phyloP scores from a whole-genome alignment of 2,888 invertebrate species.

The Drosophila longiperda region DNA sequence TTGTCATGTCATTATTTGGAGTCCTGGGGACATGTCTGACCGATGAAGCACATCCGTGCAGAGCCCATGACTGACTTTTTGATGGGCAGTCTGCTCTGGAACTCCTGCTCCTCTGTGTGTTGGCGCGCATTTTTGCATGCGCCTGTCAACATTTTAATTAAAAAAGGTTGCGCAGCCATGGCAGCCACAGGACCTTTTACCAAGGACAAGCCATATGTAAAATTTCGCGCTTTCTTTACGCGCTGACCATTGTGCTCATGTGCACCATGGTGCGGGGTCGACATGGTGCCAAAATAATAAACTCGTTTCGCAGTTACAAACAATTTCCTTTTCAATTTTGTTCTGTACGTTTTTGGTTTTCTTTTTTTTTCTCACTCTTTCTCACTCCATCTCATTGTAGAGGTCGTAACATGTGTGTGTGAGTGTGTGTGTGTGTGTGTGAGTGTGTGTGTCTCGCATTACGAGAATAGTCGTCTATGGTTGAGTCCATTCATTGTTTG shows the following conservation, averaged over 20 bases:
- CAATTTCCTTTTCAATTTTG: constrained; percentile 84
- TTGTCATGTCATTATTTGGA: constrained; percentile 6
- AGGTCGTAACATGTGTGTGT: constrained; percentile 83
- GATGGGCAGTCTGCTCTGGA: constrained; percentile 21
- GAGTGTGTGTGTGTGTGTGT: constrained; percentile 48
- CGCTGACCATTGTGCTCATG: constrained; percentile 42
- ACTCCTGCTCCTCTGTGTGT: constrained; percentile 16
- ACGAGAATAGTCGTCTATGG: constrained; percentile 69
- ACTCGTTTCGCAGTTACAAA: constrained; percentile 84
- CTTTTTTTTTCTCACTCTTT: constrained; percentile 6
- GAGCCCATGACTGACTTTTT: constrained; percentile 38
- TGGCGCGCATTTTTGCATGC: constrained; percentile 78
- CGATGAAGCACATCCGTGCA: constrained; percentile 45
- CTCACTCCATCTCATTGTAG: constrained; percentile 17
- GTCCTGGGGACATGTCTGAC: constrained; percentile 41
- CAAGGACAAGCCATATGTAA: constrained; percentile 64
- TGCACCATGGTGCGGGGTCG: constrained; percentile 19
- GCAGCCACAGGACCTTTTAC: constrained; percentile 40
- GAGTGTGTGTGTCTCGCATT: constrained; percentile 79
- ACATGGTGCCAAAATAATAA: constrained; percentile 84
- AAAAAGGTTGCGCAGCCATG: constrained; percentile 84
- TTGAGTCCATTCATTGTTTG: constrained; percentile 76
- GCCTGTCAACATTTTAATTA: constrained; percentile 86
- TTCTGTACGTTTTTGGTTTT: constrained; percentile 55
- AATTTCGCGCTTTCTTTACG: constrained; percentile 81